Evolutionary conservation across 2,888 invertebrate species (phyloP), one percentile per base, ranked within the genome.

Genomic region (Drosophila pseudotalamancana): DNA sequence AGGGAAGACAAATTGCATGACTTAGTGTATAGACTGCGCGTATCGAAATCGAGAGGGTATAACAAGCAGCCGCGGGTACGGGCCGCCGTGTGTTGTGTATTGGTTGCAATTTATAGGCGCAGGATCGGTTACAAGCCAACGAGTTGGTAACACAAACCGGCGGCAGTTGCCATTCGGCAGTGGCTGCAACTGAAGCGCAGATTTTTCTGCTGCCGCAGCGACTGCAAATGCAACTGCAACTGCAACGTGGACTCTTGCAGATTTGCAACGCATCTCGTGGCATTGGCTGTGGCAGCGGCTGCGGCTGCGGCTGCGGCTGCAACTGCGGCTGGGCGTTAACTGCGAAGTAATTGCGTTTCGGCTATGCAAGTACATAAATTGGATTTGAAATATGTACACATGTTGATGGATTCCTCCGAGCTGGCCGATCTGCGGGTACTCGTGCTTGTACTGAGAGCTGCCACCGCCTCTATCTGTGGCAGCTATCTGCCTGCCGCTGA

Each of bases 321-420:
- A 39, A 73, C 59, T 70, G 70, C 39, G 72, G 67, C 77, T 86
- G 82, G 82, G 82, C 82, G 82, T 82, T 82, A 82, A 82, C 82
- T 82, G 82, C 84, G 87, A 82, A 82, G 82, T 82, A 82, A 82
- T 82, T 82, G 82, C 87, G 87, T 77, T 81, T 83, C 72, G 78
- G 87, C 87, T 83, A 84, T 81, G 85, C 77, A 84, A 83, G 79
- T 87, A 84, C 85, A 87, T 87, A 87, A 83, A 83, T 83, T 83
- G 83, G 87, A 87, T 83, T 83, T 87, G 83, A 87, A 83, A 83
- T 81, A 81, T 87, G 81, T 81, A 86, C 86, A 86, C 81, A 81
- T 82, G 82, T 86, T 82, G 82, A 82, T 86, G 87, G 82, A 82
- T 86, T 82, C 84, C 84, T 80, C 37, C 78, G 45, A 67, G 59